Conservation (phyloP, 2,797 vertebrate genomes). For the Perodicticus potto region DNA sequence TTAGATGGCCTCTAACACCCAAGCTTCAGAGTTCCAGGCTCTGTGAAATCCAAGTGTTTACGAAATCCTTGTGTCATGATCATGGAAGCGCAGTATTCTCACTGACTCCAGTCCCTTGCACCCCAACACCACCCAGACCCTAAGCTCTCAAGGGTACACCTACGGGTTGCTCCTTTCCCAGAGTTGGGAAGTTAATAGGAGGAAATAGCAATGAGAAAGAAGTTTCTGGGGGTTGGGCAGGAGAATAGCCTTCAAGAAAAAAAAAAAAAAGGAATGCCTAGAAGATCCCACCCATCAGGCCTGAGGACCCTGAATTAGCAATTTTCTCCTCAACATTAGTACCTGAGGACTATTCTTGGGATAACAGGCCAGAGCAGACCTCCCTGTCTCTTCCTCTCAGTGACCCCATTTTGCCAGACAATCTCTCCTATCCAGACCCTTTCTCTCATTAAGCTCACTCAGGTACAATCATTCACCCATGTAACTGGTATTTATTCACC, state of each 20-base stretch:
- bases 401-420: not conserved
- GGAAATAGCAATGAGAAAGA: constrained; percentile 32
- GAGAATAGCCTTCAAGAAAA: not conserved
- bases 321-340: not conserved
- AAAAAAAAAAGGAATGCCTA: not conserved
- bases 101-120: not conserved
- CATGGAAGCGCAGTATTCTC: not conserved
- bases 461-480: not conserved
- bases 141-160: not conserved
- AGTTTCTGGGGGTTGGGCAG: not conserved
- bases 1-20: not conserved
- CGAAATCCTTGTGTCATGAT: not conserved
- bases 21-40: not conserved
- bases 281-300: not conserved
- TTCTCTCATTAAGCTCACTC: not conserved
- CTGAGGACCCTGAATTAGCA: not conserved
- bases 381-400: not conserved
- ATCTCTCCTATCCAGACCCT: not conserved
- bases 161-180: constrained; percentile 2
- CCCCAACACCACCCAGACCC: not conserved
- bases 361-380: not conserved
- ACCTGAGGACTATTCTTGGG: not conserved
- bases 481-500: not conserved
- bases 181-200: not conserved
- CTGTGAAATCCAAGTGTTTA: not conserved